Evolutionary conservation across 2,113 vertebrate genomes (phyloP), one percentile per base, ranked within the genome.

Genomic region (Marcusenius ussheri): DNA sequence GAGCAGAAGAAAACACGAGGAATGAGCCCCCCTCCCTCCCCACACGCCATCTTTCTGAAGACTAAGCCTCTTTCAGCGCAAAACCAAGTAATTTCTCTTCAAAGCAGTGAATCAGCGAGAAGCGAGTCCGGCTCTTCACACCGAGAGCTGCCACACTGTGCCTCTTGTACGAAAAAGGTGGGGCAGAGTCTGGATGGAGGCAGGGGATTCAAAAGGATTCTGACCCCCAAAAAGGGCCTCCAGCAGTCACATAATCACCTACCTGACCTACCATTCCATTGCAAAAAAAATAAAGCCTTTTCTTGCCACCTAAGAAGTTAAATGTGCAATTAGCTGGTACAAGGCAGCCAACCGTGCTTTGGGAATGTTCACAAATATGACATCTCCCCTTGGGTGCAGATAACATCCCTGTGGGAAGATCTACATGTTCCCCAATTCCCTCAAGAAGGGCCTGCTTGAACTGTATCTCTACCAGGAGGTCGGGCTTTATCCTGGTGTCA

Each of bases 41-140:
- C 15, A 15, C 47, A 53, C 1, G 11, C 85, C 49, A 50, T 24
- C 87, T 66, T 62, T 88, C 21, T 88, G 53, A 88, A 88, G 53
- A n/a, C 53, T 46, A 39, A 46, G 87, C 87, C 53, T 45, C 87
- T 46, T 27, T 45, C 27, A 88, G 56, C 39, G 15, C 51, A 39
- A 66, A 88, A 66, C 8, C 53, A 45, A 88, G 87, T 88, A 46
- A 88, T 88, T 58, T 88, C 56, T 62, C 53, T 88, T 66, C 56
- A 66, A 88, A 88, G 87, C 87, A 19, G 21, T 45, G 35, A 66
- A 50, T 88, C 87, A 3, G 56, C 39, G 87, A 88, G 42, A 17
- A 13, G 35, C 1, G 56, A 35, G 31, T 66, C 53, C 5, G 9
- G 87, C 53, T 42, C 53, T 13, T 24, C 50, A 56, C 85, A 47